Evolutionary conservation across 1,140 invertebrate genomes (phyloP), one percentile per base, ranked within the genome.

Genomic region (Drepana arcuata): DNA sequence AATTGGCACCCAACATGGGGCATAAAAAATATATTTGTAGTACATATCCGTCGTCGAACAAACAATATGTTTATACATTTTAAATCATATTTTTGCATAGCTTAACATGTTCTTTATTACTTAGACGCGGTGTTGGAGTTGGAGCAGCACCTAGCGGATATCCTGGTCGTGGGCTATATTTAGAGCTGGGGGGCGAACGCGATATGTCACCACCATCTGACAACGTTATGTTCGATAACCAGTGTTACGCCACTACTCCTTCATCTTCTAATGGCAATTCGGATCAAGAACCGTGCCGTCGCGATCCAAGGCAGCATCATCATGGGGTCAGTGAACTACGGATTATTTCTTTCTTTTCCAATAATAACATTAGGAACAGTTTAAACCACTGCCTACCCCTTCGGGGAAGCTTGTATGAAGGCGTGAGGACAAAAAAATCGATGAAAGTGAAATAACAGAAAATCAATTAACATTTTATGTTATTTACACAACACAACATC

Each of bases 221-320:
- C 75, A 94, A 95, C 75, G 93, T 94, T 14, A 91, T 95, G 73
- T 96, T 95, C 78, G 94, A 96, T 86, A 95, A 95, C 83, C 93
- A 95, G 64, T 95, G 94, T 83, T 96, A 96, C 83, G 94, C 94
- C 9, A 95, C 94, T 7, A 96, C 94, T 16, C 94, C 94, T 10
- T 95, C 93, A 53, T 95, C 94, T 14, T 95, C 92, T 59, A 95
- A 94, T 56, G 93, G 93, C 21, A 95, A 95, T 83, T 94, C 92
- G 21, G 93, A 94, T 70, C 90, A 93, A 82, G 93, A 94, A 69
- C 84, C 86, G 7, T 89, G 88, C 21, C 88, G 90, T 50, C 85
- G 87, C n/a, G 67, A 69, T 13, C 82, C 48, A 54, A 79, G 51
- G 26, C 84, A 85, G 35, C 84, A 86, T 62, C 86, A 87, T 55